phyloP scores from a whole-genome alignment of 2,888 invertebrate genomes.

The Agriopis aurantiaria region DNA sequence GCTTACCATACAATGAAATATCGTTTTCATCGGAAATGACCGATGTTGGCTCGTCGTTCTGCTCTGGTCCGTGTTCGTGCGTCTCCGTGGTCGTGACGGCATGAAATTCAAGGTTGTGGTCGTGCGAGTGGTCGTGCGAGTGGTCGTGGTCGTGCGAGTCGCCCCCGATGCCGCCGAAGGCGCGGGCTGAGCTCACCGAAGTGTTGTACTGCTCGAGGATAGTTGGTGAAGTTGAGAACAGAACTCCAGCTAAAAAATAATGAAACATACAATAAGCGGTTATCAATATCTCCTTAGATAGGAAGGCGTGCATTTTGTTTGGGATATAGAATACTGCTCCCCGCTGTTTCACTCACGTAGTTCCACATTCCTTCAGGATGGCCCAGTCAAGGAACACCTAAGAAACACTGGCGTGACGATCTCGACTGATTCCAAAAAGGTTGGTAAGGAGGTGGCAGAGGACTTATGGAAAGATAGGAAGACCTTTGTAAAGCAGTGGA shows the following conservation, averaged over 20 bases:
- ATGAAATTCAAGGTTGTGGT: slow-evolving; percentile 49
- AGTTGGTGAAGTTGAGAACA: slow-evolving; percentile 88
- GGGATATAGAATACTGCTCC: too few relatives aligned
- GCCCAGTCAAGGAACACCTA: too few relatives aligned
- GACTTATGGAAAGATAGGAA: too few relatives aligned
- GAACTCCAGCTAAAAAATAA: slow-evolving; percentile 88
- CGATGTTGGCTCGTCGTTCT: slow-evolving; percentile 62
- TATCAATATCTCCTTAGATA: too few relatives aligned
- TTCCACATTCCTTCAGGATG: too few relatives aligned
- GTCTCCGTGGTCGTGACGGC: slow-evolving; percentile 45
- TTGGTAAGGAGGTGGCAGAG: too few relatives aligned
- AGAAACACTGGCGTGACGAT: too few relatives aligned
- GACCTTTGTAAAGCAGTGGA: too few relatives aligned
- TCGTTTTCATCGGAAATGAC: slow-evolving; percentile 75
- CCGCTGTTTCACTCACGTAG: too few relatives aligned
- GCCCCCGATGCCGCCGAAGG: slow-evolving; percentile 82
- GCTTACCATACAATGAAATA: slow-evolving; percentile 85
- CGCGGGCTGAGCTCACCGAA: slow-evolving; percentile 86
- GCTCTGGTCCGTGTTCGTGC: slow-evolving; percentile 57
- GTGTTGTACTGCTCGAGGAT: slow-evolving; percentile 83
- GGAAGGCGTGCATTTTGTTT: too few relatives aligned
- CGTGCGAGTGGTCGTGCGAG: slow-evolving; percentile 53
- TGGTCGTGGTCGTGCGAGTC: slow-evolving; percentile 54
- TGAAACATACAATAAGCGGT: background rate
- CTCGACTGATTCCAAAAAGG: too few relatives aligned